Evolutionary conservation across 2,113 vertebrate species (phyloP).

Genomic region (Himantopus leucocephalus): DNA sequence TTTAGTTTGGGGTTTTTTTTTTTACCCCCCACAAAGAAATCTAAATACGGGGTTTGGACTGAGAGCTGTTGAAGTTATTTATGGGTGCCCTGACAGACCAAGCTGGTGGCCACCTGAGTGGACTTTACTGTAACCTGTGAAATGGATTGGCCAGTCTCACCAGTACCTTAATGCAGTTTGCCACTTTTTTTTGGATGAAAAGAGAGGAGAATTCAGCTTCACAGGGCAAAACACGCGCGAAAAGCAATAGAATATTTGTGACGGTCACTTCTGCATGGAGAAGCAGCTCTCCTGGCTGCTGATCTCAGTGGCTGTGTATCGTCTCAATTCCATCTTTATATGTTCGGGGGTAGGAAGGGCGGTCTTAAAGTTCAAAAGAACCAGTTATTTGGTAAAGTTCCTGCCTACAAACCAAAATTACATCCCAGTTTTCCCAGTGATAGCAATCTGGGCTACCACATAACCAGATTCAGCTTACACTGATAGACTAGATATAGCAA

Average conservation of each 20-base stretch:
- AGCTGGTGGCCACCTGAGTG: not conserved
- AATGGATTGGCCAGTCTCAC: not conserved
- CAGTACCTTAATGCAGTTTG: not conserved
- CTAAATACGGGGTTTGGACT: not conserved
- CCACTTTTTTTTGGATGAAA: not conserved
- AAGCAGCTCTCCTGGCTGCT: not conserved
- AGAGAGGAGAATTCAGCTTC: not conserved
- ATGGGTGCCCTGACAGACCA: not conserved
- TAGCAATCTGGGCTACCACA: not conserved
- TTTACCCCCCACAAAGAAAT: not conserved
- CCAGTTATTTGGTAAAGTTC: not conserved
- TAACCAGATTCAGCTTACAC: not conserved
- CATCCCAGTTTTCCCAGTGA: not conserved
- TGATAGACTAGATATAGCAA: not conserved
- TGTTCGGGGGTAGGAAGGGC: not conserved
- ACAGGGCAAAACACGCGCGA: not conserved
- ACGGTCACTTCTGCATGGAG: not conserved
- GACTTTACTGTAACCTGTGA: not conserved
- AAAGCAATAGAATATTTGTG: not conserved
- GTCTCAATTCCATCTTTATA: not conserved
- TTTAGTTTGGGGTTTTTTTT: not conserved
- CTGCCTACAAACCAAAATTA: not conserved
- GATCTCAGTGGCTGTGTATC: rapidly evolving
- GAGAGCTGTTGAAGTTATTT: not conserved
- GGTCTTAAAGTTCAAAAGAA: not conserved